Evolutionary conservation across 1,140 invertebrate genomes (phyloP).

Genomic region (Pentalonia nigronervosa): DNA sequence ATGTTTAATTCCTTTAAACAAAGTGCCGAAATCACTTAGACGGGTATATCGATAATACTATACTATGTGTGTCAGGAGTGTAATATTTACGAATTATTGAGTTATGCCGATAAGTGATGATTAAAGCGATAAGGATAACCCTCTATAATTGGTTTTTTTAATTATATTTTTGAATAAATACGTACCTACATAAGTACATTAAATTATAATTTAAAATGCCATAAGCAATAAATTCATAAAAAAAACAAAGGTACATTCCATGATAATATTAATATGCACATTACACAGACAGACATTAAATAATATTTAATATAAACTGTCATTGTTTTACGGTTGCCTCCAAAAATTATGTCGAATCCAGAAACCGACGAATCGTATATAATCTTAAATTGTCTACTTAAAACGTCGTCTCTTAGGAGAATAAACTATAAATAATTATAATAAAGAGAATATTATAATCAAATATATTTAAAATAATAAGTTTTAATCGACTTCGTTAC

Average conservation of each 20-base stretch:
- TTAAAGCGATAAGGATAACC: background rate
- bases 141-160: background rate
- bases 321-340: too few species aligned
- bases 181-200: too few species aligned
- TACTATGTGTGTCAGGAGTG: too few species aligned
- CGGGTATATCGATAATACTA: background rate
- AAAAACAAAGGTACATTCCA: background rate
- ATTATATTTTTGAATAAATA: background rate
- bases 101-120: background rate
- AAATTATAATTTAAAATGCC: background rate
- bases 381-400: too few species aligned
- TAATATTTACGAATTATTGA: background rate
- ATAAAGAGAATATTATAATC: too few species aligned
- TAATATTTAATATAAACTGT: too few species aligned
- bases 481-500: too few species aligned
- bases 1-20: background rate
- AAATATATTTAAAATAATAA: too few species aligned
- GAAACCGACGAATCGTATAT: background rate
- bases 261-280: too few species aligned
- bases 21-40: background rate
- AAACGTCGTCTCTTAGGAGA: too few species aligned
- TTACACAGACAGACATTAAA: too few species aligned
- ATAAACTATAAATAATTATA: too few species aligned
- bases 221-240: background rate
- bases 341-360: background rate